These are phyloP conservation scores for Eulemur rubriventer DNA, from an alignment of 2,797 vertebrate species.

Conservation along the genomic window DNA sequence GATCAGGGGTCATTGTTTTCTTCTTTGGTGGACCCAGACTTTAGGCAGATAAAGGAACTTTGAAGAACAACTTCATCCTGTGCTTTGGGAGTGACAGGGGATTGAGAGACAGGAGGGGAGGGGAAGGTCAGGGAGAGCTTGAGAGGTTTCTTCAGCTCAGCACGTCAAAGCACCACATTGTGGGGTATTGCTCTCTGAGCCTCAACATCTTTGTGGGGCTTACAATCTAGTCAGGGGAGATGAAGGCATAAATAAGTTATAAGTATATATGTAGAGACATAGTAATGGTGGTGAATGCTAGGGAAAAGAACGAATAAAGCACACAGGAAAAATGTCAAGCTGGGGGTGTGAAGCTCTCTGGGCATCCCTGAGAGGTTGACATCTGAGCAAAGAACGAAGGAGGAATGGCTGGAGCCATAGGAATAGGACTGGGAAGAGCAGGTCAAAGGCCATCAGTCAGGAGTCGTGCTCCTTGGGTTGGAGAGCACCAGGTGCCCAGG, in stretches of 20 bases:
- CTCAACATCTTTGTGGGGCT: not conserved
- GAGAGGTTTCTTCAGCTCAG: not conserved
- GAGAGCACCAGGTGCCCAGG: accelerated
- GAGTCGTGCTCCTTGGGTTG: not conserved
- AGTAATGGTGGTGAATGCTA: not conserved
- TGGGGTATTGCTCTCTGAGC: not conserved
- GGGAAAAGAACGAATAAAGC: not conserved
- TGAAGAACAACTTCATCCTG: not conserved
- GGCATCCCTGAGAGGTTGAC: accelerated
- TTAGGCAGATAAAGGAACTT: not conserved
- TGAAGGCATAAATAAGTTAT: not conserved
- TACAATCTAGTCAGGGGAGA: not conserved
- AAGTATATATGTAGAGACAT: too few species aligned
- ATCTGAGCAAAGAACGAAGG: not conserved
- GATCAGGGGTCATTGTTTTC: not conserved
- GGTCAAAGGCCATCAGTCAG: not conserved
- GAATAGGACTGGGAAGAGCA: not conserved
- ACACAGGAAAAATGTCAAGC: accelerated
- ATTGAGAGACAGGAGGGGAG: not conserved
- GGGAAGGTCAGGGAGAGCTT: not conserved
- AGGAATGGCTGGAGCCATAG: not conserved
- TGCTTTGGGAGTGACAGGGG: not conserved
- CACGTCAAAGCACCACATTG: not conserved
- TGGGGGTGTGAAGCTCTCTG: not conserved
- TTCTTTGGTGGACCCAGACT: not conserved